Conservation (phyloP, 2,797 vertebrate genomes). For the Tenualosa thibaudeaui region DNA sequence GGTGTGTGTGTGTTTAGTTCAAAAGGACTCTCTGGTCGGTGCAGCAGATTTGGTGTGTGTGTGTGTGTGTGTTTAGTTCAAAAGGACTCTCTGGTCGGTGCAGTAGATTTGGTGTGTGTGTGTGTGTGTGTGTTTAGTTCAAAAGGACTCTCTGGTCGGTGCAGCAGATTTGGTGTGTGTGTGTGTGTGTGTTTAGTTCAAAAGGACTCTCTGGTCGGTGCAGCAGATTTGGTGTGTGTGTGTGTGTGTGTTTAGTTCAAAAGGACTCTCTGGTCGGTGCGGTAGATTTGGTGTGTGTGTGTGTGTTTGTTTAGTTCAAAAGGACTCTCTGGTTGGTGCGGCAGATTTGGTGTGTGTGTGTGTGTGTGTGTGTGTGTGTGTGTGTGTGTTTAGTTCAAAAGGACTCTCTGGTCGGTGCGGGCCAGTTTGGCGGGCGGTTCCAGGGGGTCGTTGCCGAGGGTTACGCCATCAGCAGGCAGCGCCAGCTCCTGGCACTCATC, state of each 20-base stretch:
- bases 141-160: too few relatives aligned
- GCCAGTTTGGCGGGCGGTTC: conserved; percentile 89
- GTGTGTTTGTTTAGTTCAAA: conserved; percentile 13
- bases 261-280: conserved; percentile 84
- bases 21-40: too few relatives aligned
- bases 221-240: not conserved
- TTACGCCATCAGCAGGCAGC: not conserved
- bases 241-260: conserved; percentile 72
- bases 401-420: conserved; percentile 69
- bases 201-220: too few relatives aligned
- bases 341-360: not conserved
- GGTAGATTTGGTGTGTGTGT: conserved; percentile 77
- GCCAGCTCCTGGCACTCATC: not conserved
- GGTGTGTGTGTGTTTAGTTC: not conserved
- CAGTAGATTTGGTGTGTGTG: conserved; percentile 78
- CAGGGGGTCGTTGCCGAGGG: conserved; percentile 17
- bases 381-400: conserved; percentile 60
- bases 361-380: conserved; percentile 66
- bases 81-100: conserved; percentile 84
- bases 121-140: conserved; percentile 24
- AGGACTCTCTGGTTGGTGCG: too few relatives aligned
- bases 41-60: not conserved
- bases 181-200: not conserved
- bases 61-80: conserved; percentile 68
- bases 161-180: not conserved